These are phyloP conservation scores for Physeter macrocephalus DNA, from an alignment of 2,113 vertebrate genomes.

Conservation along the genomic window DNA sequence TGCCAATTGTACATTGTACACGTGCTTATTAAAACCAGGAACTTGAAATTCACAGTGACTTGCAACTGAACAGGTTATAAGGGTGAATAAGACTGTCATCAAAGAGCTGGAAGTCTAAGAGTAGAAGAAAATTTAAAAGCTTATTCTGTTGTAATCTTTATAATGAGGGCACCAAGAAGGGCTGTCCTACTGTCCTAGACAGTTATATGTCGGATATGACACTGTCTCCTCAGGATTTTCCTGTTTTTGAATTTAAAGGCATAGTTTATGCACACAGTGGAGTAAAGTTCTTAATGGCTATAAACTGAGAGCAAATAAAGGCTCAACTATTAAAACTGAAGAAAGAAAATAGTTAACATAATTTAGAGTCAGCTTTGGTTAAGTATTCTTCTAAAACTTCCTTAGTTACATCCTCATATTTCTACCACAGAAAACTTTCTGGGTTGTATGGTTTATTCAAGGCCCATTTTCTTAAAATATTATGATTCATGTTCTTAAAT, in stretches of 20 bases:
- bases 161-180: not conserved
- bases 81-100: not conserved
- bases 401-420: not conserved
- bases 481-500: not conserved
- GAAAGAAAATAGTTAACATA: not conserved
- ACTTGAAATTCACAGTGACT: not conserved
- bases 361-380: not conserved
- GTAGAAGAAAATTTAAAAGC: not conserved
- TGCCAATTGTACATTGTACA: not conserved
- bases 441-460: not conserved
- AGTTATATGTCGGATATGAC: accelerated
- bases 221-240: not conserved
- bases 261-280: not conserved
- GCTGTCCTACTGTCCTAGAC: accelerated
- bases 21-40: not conserved
- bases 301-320: not conserved
- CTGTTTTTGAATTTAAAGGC: not conserved
- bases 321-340: not conserved
- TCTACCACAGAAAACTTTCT: not conserved
- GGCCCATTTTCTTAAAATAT: not conserved
- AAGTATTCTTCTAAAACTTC: not conserved
- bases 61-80: not conserved
- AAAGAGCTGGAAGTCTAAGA: not conserved
- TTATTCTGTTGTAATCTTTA: not conserved
- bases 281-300: not conserved